These are phyloP conservation scores for Elephas maximus DNA, from an alignment of 2,113 vertebrate genomes.

Conservation along the genomic window DNA sequence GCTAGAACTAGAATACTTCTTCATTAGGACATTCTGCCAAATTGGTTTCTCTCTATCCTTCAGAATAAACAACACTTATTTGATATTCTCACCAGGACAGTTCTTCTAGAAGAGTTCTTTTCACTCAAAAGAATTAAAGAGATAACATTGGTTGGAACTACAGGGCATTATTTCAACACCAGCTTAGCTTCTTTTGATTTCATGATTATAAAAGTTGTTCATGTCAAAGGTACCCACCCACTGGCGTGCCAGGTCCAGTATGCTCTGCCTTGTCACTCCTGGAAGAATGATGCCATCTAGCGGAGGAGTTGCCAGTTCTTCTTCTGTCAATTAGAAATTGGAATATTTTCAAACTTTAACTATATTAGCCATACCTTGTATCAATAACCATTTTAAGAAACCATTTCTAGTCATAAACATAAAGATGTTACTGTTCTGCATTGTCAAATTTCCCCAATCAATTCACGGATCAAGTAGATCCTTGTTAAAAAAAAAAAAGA, in stretches of 20 bases:
- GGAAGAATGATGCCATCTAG: constrained; percentile 96
- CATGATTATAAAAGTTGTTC: neutral
- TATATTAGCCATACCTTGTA: neutral
- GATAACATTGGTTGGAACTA: constrained; percentile 51
- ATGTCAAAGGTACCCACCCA: constrained; percentile 90
- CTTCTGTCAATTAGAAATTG: constrained; percentile 88
- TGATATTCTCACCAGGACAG: constrained; percentile 45
- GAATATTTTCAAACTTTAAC: constrained; percentile 21
- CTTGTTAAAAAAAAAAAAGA: neutral
- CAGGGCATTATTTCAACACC: constrained; percentile 24
- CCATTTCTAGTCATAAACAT: neutral
- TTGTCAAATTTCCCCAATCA: neutral
- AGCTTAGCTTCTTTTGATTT: neutral
- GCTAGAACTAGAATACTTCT: constrained; percentile 32
- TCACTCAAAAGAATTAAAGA: constrained; percentile 47
- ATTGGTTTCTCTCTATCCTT: constrained; percentile 67
- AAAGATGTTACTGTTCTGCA: neutral
- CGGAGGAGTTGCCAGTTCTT: constrained; percentile 95
- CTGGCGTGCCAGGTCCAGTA: constrained; percentile 91
- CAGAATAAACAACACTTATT: constrained; percentile 55
- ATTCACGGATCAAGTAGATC: neutral
- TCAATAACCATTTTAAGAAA: neutral
- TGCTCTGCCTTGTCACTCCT: constrained; percentile 93
- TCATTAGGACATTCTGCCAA: neutral
- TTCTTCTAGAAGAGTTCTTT: constrained; percentile 51